Base-by-base conservation (phyloP, 2,888 invertebrate species). In the Andrena camellia region DNA sequence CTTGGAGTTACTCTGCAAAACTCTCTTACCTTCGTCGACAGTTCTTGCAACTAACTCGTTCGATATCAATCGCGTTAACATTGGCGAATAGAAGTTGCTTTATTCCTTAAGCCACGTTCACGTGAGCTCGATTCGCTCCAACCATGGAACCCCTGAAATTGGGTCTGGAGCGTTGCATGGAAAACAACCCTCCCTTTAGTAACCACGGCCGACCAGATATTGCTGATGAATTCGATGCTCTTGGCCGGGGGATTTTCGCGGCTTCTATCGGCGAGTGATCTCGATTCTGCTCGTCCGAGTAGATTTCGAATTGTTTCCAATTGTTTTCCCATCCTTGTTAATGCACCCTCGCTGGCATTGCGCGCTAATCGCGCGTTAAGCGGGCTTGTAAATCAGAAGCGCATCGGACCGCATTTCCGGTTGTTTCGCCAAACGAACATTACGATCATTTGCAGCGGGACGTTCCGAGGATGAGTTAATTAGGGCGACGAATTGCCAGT, bases 251-350 rank as follows among this genome's bases (percentile, higher is more conserved):
- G 35, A 57, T 68, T 72, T 60, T 76, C 67, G 60, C 67, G 60
- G 67, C 29, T 54, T 42, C 60, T 42, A 67, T 67, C 42, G 67
- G 54, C 71, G 13, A 35, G 35, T 26, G 54, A 26, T 64, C 2
- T 23, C 52, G 67, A 73, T 50, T 81, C 50, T 42, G 68, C 50
- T 63, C 78, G 57, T 13, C 71, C 80, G 52, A 78, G 23, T 35
- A 54, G 66, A 69, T 59, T 62, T 60, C 67, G 70, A 73, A 82
- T 85, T 63, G 78, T 68, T 71, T 31, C 73, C 54, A n/a, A 82
- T 78, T 85, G 85, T 78, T 85, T 68, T 78, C 82, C 42, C 70
- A n/a, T 74, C 62, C 17, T 62, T 71, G 72, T 52, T 60, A 68
- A 54, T 35, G 29, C 69, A 70, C 17, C 20, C 59, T 78, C 23